Percentiles rank a stretch among this genome's conserved stretches.
Conservation (phyloP, 2,797 vertebrate species). For the Loriculus beryllinus region DNA sequence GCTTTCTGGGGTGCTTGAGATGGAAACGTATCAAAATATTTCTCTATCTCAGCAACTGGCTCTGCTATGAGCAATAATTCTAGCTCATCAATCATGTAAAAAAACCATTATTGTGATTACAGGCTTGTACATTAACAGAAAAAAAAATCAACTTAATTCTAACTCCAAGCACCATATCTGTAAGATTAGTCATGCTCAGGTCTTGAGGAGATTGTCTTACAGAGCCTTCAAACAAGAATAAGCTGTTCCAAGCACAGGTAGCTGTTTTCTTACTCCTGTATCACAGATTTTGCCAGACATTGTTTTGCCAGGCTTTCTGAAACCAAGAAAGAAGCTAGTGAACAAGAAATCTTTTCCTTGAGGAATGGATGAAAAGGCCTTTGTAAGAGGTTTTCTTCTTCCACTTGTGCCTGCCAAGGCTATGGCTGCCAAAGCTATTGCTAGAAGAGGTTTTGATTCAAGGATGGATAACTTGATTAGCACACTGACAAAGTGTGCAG, state of each 20-base stretch:
- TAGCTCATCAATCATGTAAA: neutral
- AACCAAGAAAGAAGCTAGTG: neutral
- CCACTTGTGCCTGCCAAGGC: neutral
- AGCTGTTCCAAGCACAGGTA: neutral
- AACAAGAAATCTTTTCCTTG: neutral
- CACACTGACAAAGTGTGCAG: neutral
- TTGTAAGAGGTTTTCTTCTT: neutral
- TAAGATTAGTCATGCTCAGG: neutral
- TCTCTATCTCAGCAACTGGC: neutral
- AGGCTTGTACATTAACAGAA: neutral
- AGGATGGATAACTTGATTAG: neutral
- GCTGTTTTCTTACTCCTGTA: neutral
- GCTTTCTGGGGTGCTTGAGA: neutral
- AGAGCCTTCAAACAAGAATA: neutral
- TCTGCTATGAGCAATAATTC: neutral
- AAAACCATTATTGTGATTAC: neutral
- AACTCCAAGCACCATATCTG: neutral
- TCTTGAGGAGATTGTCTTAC: neutral
- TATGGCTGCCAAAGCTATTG: neutral
- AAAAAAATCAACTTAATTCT: neutral
- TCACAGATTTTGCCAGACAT: neutral
- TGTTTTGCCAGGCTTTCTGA: neutral
- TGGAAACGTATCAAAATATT: neutral
- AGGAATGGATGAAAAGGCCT: neutral
- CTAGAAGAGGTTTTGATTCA: neutral